These are phyloP conservation scores for Sphinx pinastri DNA, from an alignment of 2,888 invertebrate genomes.

Conservation along the genomic window DNA sequence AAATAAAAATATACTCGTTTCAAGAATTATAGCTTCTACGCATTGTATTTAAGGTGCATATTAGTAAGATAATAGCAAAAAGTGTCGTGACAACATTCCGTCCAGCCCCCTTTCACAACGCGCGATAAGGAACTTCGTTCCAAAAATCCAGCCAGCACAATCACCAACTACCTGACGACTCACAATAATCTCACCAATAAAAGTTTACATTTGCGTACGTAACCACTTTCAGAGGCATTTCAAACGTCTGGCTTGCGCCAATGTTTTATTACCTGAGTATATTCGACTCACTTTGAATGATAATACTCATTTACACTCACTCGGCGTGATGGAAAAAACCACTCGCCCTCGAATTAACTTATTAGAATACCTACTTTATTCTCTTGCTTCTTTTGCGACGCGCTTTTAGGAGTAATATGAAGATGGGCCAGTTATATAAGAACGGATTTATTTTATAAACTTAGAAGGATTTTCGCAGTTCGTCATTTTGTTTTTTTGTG, in stretches of 20 bases:
- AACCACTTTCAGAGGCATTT: conserved; percentile 32
- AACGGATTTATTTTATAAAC: neutral
- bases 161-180: conserved; percentile 38
- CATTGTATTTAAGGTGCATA: too few species aligned
- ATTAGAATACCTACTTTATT: neutral
- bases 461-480: neutral
- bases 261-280: conserved; percentile 18
- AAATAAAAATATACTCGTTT: too few species aligned
- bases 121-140: too few species aligned
- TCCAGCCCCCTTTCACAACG: too few species aligned
- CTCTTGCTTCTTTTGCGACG: neutral
- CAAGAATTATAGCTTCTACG: too few species aligned
- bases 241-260: conserved; percentile 9
- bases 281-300: conserved; percentile 4
- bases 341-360: neutral
- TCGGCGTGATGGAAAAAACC: conserved; percentile 5
- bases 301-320: conserved; percentile 6
- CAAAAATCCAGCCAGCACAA: conserved; percentile 33
- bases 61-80: too few species aligned
- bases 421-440: neutral
- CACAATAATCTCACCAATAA: conserved; percentile 42
- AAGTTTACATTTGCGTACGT: conserved; percentile 35
- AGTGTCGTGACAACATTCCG: too few species aligned
- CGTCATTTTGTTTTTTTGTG: neutral
- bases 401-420: neutral